A percentile compares a stretch with the other conserved stretches of the same genome.
Conservation (phyloP, 2,797 vertebrate genomes). For the Sebastes aleutianus region DNA sequence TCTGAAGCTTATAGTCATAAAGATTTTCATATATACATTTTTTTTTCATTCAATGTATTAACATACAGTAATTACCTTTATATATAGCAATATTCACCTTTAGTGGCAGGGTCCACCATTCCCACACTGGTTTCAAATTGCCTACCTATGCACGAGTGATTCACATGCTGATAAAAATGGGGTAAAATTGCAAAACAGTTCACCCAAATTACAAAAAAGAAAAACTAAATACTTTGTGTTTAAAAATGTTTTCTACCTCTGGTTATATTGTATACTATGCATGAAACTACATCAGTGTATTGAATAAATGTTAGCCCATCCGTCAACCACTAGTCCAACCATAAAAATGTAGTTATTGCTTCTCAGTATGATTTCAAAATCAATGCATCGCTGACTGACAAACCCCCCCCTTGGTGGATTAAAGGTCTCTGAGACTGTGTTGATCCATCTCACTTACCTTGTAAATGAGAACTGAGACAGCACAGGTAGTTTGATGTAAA, state of each 20-base stretch:
- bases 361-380: slow-evolving; percentile 28
- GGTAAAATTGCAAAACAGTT: background rate
- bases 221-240: background rate
- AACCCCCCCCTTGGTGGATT: background rate
- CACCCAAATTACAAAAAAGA: background rate
- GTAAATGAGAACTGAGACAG: slow-evolving; percentile 10
- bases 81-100: background rate
- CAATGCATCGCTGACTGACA: slow-evolving; percentile 1
- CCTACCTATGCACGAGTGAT: background rate
- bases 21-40: background rate
- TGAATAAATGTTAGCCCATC: background rate
- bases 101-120: background rate
- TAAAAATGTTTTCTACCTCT: background rate
- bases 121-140: background rate
- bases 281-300: background rate
- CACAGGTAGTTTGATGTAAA: slow-evolving; percentile 32
- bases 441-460: slow-evolving; percentile 35
- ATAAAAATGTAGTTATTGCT: background rate
- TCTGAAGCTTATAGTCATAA: background rate
- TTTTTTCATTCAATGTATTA: background rate
- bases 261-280: background rate
- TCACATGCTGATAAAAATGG: background rate
- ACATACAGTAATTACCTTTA: background rate
- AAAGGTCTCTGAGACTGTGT: background rate
- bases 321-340: background rate